These are phyloP conservation scores for Trachelipus rathkii DNA, from an alignment of 1,140 invertebrate genomes.

Conservation along the genomic window DNA sequence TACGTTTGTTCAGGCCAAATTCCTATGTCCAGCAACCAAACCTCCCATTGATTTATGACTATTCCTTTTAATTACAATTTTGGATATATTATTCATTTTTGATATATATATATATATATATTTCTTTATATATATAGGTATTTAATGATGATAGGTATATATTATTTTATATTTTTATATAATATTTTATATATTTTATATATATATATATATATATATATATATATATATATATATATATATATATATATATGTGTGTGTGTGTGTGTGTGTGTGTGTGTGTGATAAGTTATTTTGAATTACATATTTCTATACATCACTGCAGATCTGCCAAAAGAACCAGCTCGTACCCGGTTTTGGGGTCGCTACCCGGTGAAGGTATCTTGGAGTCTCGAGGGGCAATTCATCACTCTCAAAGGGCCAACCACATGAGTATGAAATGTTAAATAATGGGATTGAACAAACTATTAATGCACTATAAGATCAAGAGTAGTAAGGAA, in stretches of 20 bases:
- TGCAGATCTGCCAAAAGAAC: neutral
- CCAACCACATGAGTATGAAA: neutral
- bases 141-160: too few species aligned
- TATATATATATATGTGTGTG: neutral
- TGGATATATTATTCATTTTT: too few species aligned
- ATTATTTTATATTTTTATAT: too few species aligned
- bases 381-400: neutral
- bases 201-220: conserved; percentile 8
- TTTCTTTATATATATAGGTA: too few species aligned
- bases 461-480: too few species aligned
- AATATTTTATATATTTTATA: too few species aligned
- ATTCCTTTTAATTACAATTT: too few species aligned
- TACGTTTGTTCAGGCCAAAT: too few species aligned
- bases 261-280: neutral
- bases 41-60: too few species aligned
- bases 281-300: neutral
- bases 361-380: neutral
- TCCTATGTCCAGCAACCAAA: too few species aligned
- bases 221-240: neutral
- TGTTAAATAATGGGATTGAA: neutral
- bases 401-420: neutral
- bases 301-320: neutral
- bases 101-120: too few species aligned
- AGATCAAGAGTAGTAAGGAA: too few species aligned
- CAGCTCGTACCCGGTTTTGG: neutral